Percentiles rank a stretch among this genome's conserved stretches.
Conservation (phyloP, 2,113 vertebrate genomes). For the Taxidea taxus region DNA sequence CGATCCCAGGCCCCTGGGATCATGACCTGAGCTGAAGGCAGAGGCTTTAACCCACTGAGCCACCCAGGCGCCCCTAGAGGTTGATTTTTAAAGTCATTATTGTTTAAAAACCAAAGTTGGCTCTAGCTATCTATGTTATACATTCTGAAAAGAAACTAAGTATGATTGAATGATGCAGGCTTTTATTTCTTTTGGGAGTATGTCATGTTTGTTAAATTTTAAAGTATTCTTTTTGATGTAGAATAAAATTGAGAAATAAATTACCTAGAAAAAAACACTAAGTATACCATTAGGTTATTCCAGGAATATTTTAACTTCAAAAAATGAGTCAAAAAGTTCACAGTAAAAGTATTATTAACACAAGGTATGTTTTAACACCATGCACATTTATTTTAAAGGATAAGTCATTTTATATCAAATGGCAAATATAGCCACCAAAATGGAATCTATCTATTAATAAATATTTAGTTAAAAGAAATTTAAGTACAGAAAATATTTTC, state of each 20-base stretch:
- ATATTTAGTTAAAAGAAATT: background rate
- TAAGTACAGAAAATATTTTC: constrained; percentile 1
- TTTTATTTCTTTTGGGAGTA: constrained; percentile 24
- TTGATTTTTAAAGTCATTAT: background rate
- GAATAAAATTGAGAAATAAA: constrained; percentile 21
- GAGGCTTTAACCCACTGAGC: too few species aligned
- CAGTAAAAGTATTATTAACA: background rate
- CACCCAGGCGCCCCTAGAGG: too few species aligned
- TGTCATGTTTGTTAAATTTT: background rate
- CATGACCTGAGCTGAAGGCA: too few species aligned
- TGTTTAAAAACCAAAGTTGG: constrained; percentile 5
- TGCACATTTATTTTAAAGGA: background rate
- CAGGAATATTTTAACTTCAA: constrained; percentile 22
- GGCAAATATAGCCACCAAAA: constrained; percentile 10
- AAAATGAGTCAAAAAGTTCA: constrained; percentile 48
- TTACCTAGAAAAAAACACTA: constrained; percentile 7
- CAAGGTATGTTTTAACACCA: constrained; percentile 8
- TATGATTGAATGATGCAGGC: background rate
- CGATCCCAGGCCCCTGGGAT: too few species aligned
- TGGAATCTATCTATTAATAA: background rate
- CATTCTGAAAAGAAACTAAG: background rate
- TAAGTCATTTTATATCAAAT: constrained; percentile 24
- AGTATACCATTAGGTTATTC: constrained; percentile 20
- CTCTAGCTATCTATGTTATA: background rate
- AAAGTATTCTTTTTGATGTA: constrained; percentile 12